Evolutionary conservation across 2,113 vertebrate species (phyloP).

Genomic region (Myanophis thanlyinensis): DNA sequence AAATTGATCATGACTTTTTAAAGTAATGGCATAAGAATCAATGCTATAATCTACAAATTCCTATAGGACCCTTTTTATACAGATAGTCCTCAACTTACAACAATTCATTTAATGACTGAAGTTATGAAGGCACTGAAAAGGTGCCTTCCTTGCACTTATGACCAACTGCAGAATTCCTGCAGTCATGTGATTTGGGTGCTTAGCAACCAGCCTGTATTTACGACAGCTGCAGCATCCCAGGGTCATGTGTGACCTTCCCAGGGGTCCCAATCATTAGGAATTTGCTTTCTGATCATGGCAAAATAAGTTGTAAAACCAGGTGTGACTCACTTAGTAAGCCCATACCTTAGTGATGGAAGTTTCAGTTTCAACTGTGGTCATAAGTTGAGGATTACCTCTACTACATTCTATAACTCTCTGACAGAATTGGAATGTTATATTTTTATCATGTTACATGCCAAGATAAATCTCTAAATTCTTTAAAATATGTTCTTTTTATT

Average conservation of each 20-base stretch:
- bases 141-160: neutral
- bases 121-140: neutral
- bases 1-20: neutral
- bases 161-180: neutral
- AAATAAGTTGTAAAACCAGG: neutral
- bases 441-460: neutral
- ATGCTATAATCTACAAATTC: neutral
- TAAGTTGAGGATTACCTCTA: neutral
- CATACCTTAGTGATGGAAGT: neutral
- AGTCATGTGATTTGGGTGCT: neutral
- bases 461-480: neutral
- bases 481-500: neutral
- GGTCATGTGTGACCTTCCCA: neutral
- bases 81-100: neutral
- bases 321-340: neutral
- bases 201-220: too few relatives aligned
- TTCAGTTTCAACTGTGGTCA: neutral
- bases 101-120: neutral
- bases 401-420: neutral
- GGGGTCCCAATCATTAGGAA: neutral
- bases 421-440: neutral
- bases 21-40: neutral
- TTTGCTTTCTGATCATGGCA: neutral
- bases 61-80: neutral
- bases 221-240: too few relatives aligned